Base-by-base conservation (phyloP, 2,797 vertebrate genomes). In the Mionectes olivaceus region DNA sequence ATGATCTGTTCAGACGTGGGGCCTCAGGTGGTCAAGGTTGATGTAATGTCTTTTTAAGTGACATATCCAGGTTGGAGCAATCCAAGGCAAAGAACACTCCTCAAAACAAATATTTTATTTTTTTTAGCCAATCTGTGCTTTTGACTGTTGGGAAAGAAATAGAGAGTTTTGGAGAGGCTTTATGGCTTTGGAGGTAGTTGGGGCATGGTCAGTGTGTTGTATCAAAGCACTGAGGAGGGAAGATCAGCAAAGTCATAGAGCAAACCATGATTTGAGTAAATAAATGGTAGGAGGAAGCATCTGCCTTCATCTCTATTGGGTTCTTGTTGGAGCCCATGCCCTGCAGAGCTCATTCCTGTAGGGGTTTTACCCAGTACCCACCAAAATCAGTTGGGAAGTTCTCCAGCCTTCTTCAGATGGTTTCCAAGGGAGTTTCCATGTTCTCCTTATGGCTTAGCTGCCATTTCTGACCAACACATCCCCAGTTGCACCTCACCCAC, bases 401-500 rank as follows among this genome's bases (percentile, higher is more conserved):
- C 44, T 57, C 33, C 55, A 68, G 2, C 4, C 13, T 55, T 8
- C 27, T 57, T 52, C 12, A 3, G 33, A 4, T 52, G 14, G 0
- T 3, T 7, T n/a, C 60, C 60, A 35, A 3, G 12, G 23, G 27
- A 13, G 1, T 44, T 21, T 39, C 21, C 4, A 0, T 52, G 33
- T 6, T 1, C 28, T 52, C 10, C 12, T 7, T 19, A 0, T 4
- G 21, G 14, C 33, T 55, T 19, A 24, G 19, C 52, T 85, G 30
- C 32, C 5, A 1, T 30, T 56, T 57, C 22, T 25, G 22, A 19
- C 22, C 27, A 15, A 24, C 46, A 52, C 41, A 6, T 50, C 28
- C n/a, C 0, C 0, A 63, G 8, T 0, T 73, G 33, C 39, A 11
- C 22, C 0, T 46, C 3, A 3, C 19, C 8, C 7, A 1, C 50